Conservation (phyloP, 2,888 invertebrate genomes). For the Abscondita cerata region DNA sequence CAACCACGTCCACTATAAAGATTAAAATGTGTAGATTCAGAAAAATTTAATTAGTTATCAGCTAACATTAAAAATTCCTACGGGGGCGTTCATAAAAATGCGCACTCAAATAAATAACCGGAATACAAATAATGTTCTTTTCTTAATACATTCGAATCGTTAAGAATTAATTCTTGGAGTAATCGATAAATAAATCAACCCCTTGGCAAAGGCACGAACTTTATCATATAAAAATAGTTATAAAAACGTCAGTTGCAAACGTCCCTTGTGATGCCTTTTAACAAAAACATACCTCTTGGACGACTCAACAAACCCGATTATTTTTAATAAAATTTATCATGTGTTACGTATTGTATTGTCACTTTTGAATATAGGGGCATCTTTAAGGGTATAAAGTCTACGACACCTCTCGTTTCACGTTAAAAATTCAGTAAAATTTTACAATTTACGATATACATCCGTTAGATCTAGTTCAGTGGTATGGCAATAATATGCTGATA, state of each 20-base stretch:
- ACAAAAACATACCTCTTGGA: constrained; percentile 30
- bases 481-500: constrained; percentile 50
- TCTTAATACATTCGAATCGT: too few species aligned
- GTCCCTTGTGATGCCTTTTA: constrained; percentile 18
- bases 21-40: too few species aligned
- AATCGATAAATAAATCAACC: too few species aligned
- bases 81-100: too few species aligned
- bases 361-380: constrained; percentile 42
- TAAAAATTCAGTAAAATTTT: constrained; percentile 41
- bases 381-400: constrained; percentile 38
- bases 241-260: constrained; percentile 27
- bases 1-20: too few species aligned
- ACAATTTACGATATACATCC: constrained; percentile 35
- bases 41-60: too few species aligned
- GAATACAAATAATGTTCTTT: too few species aligned
- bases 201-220: neutral
- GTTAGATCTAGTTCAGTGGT: constrained; percentile 56
- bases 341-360: constrained; percentile 54
- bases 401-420: constrained; percentile 43
- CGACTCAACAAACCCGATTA: constrained; percentile 34
- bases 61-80: too few species aligned
- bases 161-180: too few species aligned
- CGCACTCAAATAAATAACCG: too few species aligned
- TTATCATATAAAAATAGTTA: constrained; percentile 7
- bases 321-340: constrained; percentile 46